These are phyloP conservation scores for Dipodomys merriami DNA, from an alignment of 2,113 vertebrate species.

Conservation along the genomic window DNA sequence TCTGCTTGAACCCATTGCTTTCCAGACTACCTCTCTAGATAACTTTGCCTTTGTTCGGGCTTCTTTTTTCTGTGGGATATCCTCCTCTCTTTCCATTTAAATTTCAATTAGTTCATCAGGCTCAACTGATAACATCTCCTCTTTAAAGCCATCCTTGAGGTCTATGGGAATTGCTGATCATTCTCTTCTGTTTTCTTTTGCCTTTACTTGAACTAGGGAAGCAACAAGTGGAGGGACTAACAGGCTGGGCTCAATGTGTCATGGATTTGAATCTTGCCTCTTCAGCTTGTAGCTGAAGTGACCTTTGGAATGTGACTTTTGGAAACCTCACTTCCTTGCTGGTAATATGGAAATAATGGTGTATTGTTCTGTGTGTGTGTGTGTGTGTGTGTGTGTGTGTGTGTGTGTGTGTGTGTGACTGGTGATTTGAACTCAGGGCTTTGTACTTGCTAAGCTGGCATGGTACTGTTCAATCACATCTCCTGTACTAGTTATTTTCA, in stretches of 20 bases:
- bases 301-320: not conserved
- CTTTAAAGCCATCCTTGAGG: not conserved
- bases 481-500: no score
- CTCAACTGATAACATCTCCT: not conserved
- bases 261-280: not conserved
- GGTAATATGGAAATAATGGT: not conserved
- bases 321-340: not conserved
- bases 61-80: not conserved
- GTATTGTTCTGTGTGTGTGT: not conserved
- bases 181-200: not conserved
- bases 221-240: not conserved
- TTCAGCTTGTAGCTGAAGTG: not conserved
- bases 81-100: not conserved
- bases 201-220: not conserved
- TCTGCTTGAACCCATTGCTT: not conserved
- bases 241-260: fast-evolving
- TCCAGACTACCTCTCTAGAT: not conserved
- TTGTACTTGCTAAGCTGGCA: no score
- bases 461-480: no score
- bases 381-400: no score
- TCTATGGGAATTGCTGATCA: not conserved
- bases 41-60: not conserved
- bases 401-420: no score
- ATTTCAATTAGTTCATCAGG: not conserved
- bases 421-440: no score